phyloP scores from a whole-genome alignment of 2,797 vertebrate genomes.

The Acanthurus lineatus region DNA sequence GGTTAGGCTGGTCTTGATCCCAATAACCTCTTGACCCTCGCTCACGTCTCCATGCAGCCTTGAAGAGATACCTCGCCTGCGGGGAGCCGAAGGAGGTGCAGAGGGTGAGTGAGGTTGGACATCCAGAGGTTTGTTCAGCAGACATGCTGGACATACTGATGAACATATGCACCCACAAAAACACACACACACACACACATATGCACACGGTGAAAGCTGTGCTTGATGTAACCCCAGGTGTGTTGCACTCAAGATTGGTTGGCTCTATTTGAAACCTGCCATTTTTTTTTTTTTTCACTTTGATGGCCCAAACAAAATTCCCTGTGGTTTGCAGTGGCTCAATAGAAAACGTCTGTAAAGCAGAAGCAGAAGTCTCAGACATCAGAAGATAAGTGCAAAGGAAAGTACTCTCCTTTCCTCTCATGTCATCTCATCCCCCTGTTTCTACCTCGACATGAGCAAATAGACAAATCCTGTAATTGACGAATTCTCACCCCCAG shows the following conservation, averaged over 20 bases:
- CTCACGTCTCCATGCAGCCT: slow-evolving; percentile 28
- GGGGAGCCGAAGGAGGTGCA: background rate
- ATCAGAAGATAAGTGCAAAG: slow-evolving; percentile 40
- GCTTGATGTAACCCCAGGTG: slow-evolving; percentile 21
- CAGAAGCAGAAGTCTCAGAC: slow-evolving; percentile 25
- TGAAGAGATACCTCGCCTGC: slow-evolving; percentile 12
- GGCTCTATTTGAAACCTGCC: slow-evolving; percentile 27
- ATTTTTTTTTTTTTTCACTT: slow-evolving; percentile 30
- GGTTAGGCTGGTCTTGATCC: slow-evolving; percentile 66
- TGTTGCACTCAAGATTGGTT: slow-evolving; percentile 17
- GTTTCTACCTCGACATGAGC: slow-evolving; percentile 8
- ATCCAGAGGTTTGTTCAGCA: slow-evolving; percentile 19
- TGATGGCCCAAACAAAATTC: slow-evolving; percentile 41
- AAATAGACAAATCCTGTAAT: slow-evolving; percentile 32
- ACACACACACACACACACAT: background rate
- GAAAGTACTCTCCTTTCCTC: background rate
- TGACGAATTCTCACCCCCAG: slow-evolving; percentile 24
- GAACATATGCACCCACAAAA: background rate
- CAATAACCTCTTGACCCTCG: slow-evolving; percentile 55
- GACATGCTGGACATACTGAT: slow-evolving; percentile 12
- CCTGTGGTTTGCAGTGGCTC: slow-evolving; percentile 21
- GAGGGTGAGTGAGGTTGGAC: slow-evolving; percentile 7
- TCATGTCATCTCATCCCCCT: background rate
- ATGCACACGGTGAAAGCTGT: slow-evolving; percentile 35
- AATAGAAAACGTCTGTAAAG: slow-evolving; percentile 37